A percentile compares a stretch with the other conserved stretches of the same genome.
These are phyloP conservation scores for Euschistus heros DNA, from an alignment of 1,140 invertebrate species.

Conservation along the genomic window DNA sequence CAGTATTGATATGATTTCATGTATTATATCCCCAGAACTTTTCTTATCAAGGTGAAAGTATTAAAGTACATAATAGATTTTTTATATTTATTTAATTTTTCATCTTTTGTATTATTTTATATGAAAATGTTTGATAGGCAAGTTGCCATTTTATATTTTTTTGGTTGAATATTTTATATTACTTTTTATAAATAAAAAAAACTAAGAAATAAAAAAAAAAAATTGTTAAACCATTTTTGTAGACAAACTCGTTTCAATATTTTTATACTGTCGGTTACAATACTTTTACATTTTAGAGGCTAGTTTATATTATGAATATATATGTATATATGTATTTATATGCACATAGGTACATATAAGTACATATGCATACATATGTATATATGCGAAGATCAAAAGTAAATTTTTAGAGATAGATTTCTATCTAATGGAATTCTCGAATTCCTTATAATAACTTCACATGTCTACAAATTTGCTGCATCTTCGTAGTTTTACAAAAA, in stretches of 20 bases:
- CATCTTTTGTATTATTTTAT: slow-evolving; percentile 24
- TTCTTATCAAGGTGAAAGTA: slow-evolving; percentile 20
- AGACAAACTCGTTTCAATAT: slow-evolving; percentile 26
- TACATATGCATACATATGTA: not conserved
- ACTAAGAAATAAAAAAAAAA: slow-evolving; percentile 13
- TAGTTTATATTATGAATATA: slow-evolving; percentile 17
- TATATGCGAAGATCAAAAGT: slow-evolving; percentile 17
- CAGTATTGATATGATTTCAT: slow-evolving; percentile 17
- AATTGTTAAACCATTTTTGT: slow-evolving; percentile 23
- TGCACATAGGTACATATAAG: too few relatives aligned
- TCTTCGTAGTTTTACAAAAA: slow-evolving; percentile 14
- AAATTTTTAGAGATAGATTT: slow-evolving; percentile 7
- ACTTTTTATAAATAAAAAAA: slow-evolving; percentile 18
- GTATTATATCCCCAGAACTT: slow-evolving; percentile 8
- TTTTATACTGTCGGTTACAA: slow-evolving; percentile 27
- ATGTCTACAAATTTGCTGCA: slow-evolving; percentile 17
- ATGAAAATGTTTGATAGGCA: slow-evolving; percentile 21
- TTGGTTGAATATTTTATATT: slow-evolving; percentile 22
- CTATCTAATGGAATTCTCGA: not conserved
- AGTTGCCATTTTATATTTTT: slow-evolving; percentile 24
- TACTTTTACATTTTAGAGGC: slow-evolving; percentile 25
- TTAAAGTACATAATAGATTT: slow-evolving; percentile 24
- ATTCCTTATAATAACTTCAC: slow-evolving; percentile 14
- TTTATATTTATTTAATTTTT: slow-evolving; percentile 24
- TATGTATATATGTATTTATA: too few relatives aligned